These are phyloP conservation scores for Teleogryllus occipitalis DNA, from an alignment of 1,140 invertebrate genomes.

Conservation along the genomic window DNA sequence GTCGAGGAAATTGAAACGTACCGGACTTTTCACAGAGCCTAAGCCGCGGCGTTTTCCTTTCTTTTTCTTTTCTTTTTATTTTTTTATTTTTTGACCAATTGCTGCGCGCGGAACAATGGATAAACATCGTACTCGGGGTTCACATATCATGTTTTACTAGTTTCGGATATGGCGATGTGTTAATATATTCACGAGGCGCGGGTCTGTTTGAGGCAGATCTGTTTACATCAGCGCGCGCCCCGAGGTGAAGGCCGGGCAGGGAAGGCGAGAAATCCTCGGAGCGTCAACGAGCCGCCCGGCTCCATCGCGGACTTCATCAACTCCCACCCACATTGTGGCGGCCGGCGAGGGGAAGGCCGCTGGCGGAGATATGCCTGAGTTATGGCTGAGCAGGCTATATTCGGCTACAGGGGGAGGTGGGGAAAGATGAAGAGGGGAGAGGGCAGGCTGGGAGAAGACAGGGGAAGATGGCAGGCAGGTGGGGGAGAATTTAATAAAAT, in stretches of 20 bases:
- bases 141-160: neutral
- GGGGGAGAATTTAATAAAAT: too few relatives aligned
- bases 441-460: too few relatives aligned
- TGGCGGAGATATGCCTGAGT: too few relatives aligned
- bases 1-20: neutral
- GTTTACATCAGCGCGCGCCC: neutral
- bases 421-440: too few relatives aligned
- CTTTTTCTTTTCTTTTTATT: too few relatives aligned
- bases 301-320: neutral
- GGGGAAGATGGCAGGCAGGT: too few relatives aligned
- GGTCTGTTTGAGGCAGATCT: neutral
- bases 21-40: neutral
- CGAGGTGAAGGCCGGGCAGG: too few relatives aligned
- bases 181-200: neutral
- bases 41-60: too few relatives aligned
- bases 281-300: neutral
- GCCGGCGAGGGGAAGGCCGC: too few relatives aligned
- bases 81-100: neutral
- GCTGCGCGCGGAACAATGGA: neutral
- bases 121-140: neutral
- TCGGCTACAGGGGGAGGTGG: too few relatives aligned
- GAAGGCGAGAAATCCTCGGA: neutral
- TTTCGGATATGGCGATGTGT: neutral
- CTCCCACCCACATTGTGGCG: neutral
- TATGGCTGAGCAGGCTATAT: too few relatives aligned